Evolutionary conservation across 1,140 invertebrate genomes (phyloP), one percentile per base, ranked within the genome.

Genomic region (Euschistus heros): DNA sequence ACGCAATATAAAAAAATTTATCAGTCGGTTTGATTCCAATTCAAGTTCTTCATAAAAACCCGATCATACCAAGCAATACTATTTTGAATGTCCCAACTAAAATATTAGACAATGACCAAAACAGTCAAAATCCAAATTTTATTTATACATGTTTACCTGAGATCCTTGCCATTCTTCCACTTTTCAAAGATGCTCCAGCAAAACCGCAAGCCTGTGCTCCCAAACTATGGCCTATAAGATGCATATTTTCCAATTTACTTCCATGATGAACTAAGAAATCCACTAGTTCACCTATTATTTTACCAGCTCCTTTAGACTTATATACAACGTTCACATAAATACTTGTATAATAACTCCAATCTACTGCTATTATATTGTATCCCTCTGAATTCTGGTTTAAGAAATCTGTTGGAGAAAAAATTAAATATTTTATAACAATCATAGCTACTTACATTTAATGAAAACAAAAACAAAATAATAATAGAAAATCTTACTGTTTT

Each of bases 201-300:
- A 86, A 86, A 0, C 89, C 88, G 0, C 86, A 82, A 18, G 91
- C 84, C 70, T 94, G 91, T 0, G 88, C 85, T 0, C 91, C 91
- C 8, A 94, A 75, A 68, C 89, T 91, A 76, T 92, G 91, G 0
- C 91, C 91, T 62, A 93, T 81, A 14, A 93, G 72, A 71, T 93
- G 87, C 65, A 89, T 80, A 55, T 80, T 74, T 1, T 77, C 71
- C 50, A 80, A 76, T 4, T 18, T 22, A 13, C 47, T 18, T 68
- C 81, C 81, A 22, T 80, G 74, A 52, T 74, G 71, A 1, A 79
- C 74, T 62, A 88, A 71, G 5, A 78, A 77, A 70, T 84, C 77
- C 2, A 88, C 77, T 50, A 88, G 76, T 65, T 77, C 76, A 0
- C 81, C 84, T 20, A 83, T 76, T 63, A 79, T 76, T 65, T 78